A percentile compares a stretch with the other conserved stretches of the same genome.
Conservation (phyloP, 2,888 invertebrate species). For the Labia minor region DNA sequence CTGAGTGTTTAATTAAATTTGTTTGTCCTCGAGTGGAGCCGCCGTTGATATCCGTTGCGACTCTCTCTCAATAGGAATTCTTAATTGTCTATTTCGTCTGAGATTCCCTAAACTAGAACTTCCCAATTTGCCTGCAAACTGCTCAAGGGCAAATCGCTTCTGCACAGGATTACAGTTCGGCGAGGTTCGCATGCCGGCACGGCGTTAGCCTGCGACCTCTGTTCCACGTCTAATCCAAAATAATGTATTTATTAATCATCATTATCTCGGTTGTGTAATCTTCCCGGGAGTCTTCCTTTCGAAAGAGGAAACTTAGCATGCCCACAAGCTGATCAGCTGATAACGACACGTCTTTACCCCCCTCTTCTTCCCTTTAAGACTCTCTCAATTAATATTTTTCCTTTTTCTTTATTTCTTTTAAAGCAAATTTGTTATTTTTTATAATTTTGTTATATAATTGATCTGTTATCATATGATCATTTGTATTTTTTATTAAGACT, state of each 20-base stretch:
- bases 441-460: too few relatives aligned
- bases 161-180: not conserved
- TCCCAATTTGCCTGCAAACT: not conserved
- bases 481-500: too few relatives aligned
- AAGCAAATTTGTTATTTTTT: too few relatives aligned
- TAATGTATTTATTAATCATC: conserved; percentile 25
- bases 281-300: not conserved
- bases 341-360: not conserved
- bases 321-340: not conserved
- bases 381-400: too few relatives aligned
- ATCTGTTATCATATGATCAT: too few relatives aligned
- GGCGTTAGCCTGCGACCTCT: conserved; percentile 17
- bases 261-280: conserved; percentile 20
- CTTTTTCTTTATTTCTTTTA: too few relatives aligned
- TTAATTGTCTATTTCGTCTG: not conserved
- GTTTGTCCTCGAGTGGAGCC: not conserved
- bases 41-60: too few relatives aligned
- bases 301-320: not conserved
- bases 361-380: not conserved
- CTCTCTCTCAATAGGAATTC: too few relatives aligned
- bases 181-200: conserved; percentile 19
- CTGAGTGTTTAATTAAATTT: not conserved
- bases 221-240: conserved; percentile 20
- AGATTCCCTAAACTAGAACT: not conserved
- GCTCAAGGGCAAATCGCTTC: not conserved